Evolutionary conservation across 1,140 invertebrate genomes (phyloP).

Genomic region (Leptopilina clavipes): DNA sequence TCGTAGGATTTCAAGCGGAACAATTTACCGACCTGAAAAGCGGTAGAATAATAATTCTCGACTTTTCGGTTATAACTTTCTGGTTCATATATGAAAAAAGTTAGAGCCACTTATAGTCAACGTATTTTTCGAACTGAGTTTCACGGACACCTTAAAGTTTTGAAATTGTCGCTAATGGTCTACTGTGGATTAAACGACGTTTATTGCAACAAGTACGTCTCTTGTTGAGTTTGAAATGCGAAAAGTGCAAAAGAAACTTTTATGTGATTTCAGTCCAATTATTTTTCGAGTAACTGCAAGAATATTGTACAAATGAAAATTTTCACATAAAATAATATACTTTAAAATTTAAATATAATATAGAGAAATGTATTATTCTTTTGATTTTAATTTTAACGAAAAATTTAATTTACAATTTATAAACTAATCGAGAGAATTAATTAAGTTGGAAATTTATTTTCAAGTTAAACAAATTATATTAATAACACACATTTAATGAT

Average conservation of each 20-base stretch:
- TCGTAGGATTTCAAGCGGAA: slow-evolving; percentile 29
- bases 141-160: slow-evolving; percentile 44
- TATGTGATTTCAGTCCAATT: slow-evolving; percentile 6
- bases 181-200: slow-evolving; percentile 12
- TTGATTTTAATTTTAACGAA: too few species aligned
- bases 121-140: slow-evolving; percentile 56
- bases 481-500: too few species aligned
- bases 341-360: too few species aligned
- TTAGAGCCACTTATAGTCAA: slow-evolving; percentile 57
- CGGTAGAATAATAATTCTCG: slow-evolving; percentile 54
- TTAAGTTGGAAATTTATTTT: too few species aligned
- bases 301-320: slow-evolving; percentile 8
- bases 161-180: slow-evolving; percentile 29
- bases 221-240: slow-evolving; percentile 19
- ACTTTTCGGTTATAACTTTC: slow-evolving; percentile 42
- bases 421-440: too few species aligned
- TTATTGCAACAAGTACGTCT: slow-evolving; percentile 27
- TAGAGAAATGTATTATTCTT: too few species aligned
- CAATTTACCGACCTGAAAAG: slow-evolving; percentile 34
- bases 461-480: too few species aligned
- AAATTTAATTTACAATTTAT: too few species aligned
- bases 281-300: slow-evolving; percentile 15
- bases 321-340: not conserved
- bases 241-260: slow-evolving; percentile 9
- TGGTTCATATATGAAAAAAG: slow-evolving; percentile 60